These are phyloP conservation scores for Epiblema foenella DNA, from an alignment of 2,888 invertebrate genomes.

Conservation along the genomic window DNA sequence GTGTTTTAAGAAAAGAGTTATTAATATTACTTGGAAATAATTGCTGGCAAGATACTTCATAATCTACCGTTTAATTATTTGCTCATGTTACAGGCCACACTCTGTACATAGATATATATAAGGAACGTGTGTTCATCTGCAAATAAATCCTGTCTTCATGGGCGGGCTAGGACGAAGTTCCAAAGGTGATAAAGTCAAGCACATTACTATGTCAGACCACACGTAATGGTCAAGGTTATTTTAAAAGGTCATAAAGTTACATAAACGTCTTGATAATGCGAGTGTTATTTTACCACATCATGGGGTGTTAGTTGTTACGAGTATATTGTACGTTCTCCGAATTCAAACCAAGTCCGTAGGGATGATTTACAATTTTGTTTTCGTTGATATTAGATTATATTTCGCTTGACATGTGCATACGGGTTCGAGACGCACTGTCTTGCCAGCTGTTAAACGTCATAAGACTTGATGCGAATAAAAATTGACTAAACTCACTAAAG, in stretches of 20 bases:
- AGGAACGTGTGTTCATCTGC: neutral
- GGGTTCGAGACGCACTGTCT: neutral
- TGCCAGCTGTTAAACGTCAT: too few species aligned
- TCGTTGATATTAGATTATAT: neutral
- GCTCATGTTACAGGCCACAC: too few species aligned
- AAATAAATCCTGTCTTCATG: slow-evolving; percentile 6
- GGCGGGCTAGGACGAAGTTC: slow-evolving; percentile 16
- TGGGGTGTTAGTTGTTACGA: neutral
- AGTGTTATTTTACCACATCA: slow-evolving; percentile 8
- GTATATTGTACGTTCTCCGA: neutral
- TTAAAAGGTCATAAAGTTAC: slow-evolving; percentile 13
- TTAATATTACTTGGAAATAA: too few species aligned
- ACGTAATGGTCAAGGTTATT: slow-evolving; percentile 6
- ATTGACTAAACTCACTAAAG: too few species aligned
- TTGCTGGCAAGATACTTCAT: too few species aligned
- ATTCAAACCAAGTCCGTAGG: neutral
- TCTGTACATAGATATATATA: neutral
- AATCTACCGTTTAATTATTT: too few species aligned
- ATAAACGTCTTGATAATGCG: neutral
- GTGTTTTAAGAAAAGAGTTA: too few species aligned
- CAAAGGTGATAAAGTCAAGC: slow-evolving; percentile 17
- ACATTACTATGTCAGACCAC: slow-evolving; percentile 17
- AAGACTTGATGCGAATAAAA: too few species aligned
- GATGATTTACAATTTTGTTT: neutral
- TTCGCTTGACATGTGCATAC: too few species aligned